Conservation (phyloP, 2,888 invertebrate species). For the Saturnia japonica region DNA sequence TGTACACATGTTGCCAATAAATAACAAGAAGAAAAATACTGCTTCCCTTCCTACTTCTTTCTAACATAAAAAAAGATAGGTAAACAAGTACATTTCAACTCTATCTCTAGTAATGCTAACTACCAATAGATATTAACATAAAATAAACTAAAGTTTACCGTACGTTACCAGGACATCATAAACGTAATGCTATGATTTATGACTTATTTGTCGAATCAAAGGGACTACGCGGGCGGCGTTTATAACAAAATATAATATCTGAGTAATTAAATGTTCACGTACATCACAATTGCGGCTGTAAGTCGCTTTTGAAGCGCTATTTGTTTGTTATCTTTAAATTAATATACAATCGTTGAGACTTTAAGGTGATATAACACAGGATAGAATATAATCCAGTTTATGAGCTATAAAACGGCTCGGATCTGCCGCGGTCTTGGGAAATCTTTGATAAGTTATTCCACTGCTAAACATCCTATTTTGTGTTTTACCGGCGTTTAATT, state of each 20-base stretch:
- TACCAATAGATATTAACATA: neutral
- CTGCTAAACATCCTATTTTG: constrained; percentile 22
- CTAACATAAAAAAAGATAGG: too few relatives aligned
- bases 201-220: constrained; percentile 40
- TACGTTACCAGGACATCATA: constrained; percentile 35
- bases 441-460: constrained; percentile 23
- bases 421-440: constrained; percentile 19
- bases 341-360: constrained; percentile 21
- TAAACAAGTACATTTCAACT: too few relatives aligned
- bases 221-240: constrained; percentile 35
- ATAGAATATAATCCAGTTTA: constrained; percentile 21
- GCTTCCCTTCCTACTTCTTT: too few relatives aligned
- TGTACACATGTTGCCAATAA: too few relatives aligned
- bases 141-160: neutral
- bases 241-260: constrained; percentile 27
- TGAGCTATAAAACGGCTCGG: constrained; percentile 18
- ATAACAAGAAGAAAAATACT: too few relatives aligned
- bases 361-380: constrained; percentile 23
- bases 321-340: constrained; percentile 26
- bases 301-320: constrained; percentile 39
- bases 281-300: constrained; percentile 44
- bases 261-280: constrained; percentile 41
- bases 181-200: constrained; percentile 42
- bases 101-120: neutral
- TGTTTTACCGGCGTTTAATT: constrained; percentile 14